Percentiles rank a stretch among this genome's conserved stretches.
These are phyloP conservation scores for Chaitophorus viminalis DNA, from an alignment of 2,888 invertebrate genomes.

Conservation along the genomic window DNA sequence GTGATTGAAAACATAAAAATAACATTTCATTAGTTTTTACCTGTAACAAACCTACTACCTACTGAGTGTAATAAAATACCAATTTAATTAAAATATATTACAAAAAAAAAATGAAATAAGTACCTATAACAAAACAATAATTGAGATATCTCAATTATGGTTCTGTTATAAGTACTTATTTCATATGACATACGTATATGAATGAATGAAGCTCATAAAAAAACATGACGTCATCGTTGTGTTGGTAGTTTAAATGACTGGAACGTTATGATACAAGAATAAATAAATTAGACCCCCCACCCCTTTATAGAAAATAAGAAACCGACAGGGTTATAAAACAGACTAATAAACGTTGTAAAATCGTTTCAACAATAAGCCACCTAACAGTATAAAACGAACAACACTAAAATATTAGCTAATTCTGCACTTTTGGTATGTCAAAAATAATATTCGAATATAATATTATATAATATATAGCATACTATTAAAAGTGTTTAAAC, in stretches of 20 bases:
- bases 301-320: not conserved
- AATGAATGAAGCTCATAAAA: slow-evolving; percentile 37
- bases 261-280: not conserved
- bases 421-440: not conserved
- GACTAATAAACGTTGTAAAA: slow-evolving; percentile 5
- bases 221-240: slow-evolving; percentile 27
- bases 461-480: not conserved
- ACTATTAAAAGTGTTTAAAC: not conserved
- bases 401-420: not conserved
- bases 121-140: not conserved
- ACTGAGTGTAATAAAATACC: slow-evolving; percentile 6
- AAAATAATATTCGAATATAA: not conserved
- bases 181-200: no score
- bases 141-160: no score
- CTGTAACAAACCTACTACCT: not conserved
- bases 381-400: not conserved
- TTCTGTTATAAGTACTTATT: no score
- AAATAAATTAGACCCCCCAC: not conserved
- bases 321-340: not conserved
- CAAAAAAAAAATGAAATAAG: slow-evolving; percentile 7
- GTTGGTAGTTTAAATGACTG: slow-evolving; percentile 21
- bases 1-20: not conserved
- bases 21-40: not conserved
- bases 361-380: not conserved
- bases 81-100: slow-evolving; percentile 9